Evolutionary conservation across 2,113 vertebrate genomes (phyloP), one percentile per base, ranked within the genome.

Genomic region (Heptranchias perlo): DNA sequence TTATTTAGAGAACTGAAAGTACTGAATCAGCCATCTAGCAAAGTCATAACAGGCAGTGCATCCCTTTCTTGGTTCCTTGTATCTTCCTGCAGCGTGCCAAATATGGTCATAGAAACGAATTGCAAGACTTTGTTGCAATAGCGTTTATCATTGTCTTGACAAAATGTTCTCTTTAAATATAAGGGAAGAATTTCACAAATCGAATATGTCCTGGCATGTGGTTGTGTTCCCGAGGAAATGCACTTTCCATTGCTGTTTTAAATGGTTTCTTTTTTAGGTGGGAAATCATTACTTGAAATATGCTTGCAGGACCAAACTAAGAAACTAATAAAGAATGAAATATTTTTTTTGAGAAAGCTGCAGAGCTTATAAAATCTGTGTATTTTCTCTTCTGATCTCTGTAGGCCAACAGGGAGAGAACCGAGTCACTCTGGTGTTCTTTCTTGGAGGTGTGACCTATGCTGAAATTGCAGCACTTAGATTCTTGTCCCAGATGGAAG

Each of bases 331-430:
- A 82, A 47, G n/a, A 82, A 23, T 82, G 39, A 82, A 47, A 47
- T 82, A 3, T 82, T 18, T 61, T 61, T 91, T 58, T 91, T 87
- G 25, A 62, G 5, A 61, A 39, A 39, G 18, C 54, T 39, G 3
- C 16, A 11, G 44, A 47, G 23, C 6, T 94, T 67, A 52, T 89
- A 69, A 95, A 67, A 67, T 49, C 86, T 67, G n/a, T 95, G 5
- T 44, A n/a, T 67, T 47, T 94, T 93, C 44, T 92, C 23, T 47
- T 44, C 64, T 67, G 62, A 18, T 31, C 64, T 52, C 13, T 97
- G n/a, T n/a, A 99, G 99, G 99, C 96, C 99, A 99, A 61, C 99
- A 99, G 0, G 99, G 99, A 96, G 99, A 99, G 97, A 99, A 99
- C 97, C 97, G 99, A 96, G 98, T 99, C 3, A 99, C 99, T 0